Evolutionary conservation across 2,797 vertebrate genomes (phyloP).

Genomic region (Falco cherrug): DNA sequence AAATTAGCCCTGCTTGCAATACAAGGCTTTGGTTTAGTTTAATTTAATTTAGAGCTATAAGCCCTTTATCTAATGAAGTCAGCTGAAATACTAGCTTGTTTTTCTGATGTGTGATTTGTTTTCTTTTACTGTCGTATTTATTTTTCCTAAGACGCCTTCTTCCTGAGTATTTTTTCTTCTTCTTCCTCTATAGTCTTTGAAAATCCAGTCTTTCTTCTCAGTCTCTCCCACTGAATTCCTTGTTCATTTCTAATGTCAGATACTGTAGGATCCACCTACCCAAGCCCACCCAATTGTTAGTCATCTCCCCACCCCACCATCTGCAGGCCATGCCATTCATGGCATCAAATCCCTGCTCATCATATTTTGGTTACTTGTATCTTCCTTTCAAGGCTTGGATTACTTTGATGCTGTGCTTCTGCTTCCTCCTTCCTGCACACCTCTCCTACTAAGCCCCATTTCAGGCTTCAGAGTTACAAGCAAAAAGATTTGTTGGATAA

Average conservation of each 20-base stretch:
- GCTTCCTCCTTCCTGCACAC: not conserved
- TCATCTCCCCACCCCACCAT: conserved; percentile 12
- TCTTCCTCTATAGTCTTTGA: not conserved
- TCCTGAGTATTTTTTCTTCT: not conserved
- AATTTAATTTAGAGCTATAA: not conserved
- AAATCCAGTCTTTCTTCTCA: not conserved
- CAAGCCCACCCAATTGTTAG: conserved; percentile 22
- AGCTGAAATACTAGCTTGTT: not conserved
- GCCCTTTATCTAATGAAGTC: not conserved
- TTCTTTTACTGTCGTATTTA: not conserved
- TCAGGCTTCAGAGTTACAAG: not conserved
- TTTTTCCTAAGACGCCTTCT: not conserved
- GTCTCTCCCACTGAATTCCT: not conserved
- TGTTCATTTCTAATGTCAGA: not conserved
- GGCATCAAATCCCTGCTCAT: not conserved
- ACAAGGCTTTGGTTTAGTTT: not conserved
- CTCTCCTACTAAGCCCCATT: not conserved
- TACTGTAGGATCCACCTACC: conserved; percentile 19
- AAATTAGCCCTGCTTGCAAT: not conserved
- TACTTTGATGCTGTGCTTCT: not conserved
- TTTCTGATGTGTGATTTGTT: not conserved
- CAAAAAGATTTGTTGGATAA: not conserved
- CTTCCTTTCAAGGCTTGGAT: not conserved
- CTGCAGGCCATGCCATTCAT: conserved; percentile 24
- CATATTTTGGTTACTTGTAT: not conserved